phyloP scores from a whole-genome alignment of 2,888 invertebrate genomes.

The Hypercompe scribonia region DNA sequence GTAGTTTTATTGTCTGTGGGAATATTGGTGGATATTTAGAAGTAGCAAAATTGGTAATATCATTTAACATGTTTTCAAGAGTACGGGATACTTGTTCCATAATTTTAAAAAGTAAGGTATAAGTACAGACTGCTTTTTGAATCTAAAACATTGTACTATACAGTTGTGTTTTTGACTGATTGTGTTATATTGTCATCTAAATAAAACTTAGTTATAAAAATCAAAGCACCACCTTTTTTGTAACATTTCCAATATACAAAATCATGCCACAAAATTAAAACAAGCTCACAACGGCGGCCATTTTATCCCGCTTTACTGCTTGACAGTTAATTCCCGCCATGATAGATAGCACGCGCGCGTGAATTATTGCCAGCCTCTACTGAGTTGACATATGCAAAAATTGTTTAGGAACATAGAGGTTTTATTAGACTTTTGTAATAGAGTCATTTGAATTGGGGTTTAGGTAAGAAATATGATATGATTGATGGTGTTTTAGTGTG shows the following conservation, averaged over 20 bases:
- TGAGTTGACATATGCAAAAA: conserved; percentile 86
- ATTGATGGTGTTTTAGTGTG: conserved; percentile 39
- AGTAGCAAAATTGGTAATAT: too few relatives aligned
- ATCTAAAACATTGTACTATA: too few relatives aligned
- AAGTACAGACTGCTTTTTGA: too few relatives aligned
- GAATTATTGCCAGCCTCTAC: conserved; percentile 76
- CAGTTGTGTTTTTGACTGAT: neutral
- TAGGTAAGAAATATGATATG: conserved; percentile 35
- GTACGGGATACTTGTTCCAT: too few relatives aligned
- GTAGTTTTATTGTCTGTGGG: conserved; percentile 11
- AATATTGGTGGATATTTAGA: too few relatives aligned
- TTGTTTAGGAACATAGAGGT: conserved; percentile 83
- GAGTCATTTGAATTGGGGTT: conserved; percentile 64
- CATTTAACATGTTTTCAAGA: too few relatives aligned
- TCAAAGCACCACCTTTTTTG: neutral
- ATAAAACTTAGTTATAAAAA: neutral
- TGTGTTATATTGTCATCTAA: neutral
- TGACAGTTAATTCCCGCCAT: conserved; percentile 85
- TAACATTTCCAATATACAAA: conserved; percentile 14
- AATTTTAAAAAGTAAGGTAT: too few relatives aligned
- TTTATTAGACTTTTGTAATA: conserved; percentile 74
- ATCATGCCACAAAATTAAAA: conserved; percentile 34
- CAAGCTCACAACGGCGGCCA: conserved; percentile 61
- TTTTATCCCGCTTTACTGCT: conserved; percentile 65
- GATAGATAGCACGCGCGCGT: conserved; percentile 78